These are phyloP conservation scores for Pogonus chalceus DNA, from an alignment of 1,140 invertebrate genomes.

Conservation along the genomic window DNA sequence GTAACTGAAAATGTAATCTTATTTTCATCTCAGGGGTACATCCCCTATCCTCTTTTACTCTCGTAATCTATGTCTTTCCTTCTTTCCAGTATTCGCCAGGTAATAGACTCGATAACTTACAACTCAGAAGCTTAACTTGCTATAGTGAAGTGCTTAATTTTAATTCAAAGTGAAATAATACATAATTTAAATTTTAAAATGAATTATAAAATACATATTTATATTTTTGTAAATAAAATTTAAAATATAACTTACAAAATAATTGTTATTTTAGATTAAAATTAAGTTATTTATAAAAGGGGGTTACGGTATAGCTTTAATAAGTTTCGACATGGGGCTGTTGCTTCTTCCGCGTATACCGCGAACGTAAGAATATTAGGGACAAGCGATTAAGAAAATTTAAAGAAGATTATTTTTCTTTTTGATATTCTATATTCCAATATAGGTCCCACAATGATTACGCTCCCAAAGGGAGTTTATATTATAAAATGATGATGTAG, in stretches of 20 bases:
- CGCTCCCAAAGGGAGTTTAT: too few species aligned
- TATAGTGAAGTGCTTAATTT: too few species aligned
- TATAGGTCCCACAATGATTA: background rate
- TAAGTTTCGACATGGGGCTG: too few species aligned
- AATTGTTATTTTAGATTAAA: too few species aligned
- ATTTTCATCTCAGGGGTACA: background rate
- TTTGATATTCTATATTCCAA: background rate
- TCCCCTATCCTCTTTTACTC: background rate
- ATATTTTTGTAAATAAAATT: too few species aligned
- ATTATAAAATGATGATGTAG: too few species aligned
- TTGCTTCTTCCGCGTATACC: background rate
- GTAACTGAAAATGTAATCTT: background rate
- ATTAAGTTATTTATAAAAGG: too few species aligned
- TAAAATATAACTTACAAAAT: too few species aligned
- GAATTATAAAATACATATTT: too few species aligned
- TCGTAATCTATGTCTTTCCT: background rate
- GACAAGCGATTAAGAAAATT: background rate
- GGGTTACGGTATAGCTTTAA: too few species aligned
- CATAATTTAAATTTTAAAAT: too few species aligned
- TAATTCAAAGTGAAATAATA: too few species aligned
- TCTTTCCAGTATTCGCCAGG: background rate
- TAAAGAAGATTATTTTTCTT: background rate
- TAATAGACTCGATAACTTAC: background rate
- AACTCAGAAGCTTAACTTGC: background rate
- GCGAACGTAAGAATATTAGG: background rate